Evolutionary conservation across 2,888 invertebrate species (phyloP).

Genomic region (Panzeria rudis): DNA sequence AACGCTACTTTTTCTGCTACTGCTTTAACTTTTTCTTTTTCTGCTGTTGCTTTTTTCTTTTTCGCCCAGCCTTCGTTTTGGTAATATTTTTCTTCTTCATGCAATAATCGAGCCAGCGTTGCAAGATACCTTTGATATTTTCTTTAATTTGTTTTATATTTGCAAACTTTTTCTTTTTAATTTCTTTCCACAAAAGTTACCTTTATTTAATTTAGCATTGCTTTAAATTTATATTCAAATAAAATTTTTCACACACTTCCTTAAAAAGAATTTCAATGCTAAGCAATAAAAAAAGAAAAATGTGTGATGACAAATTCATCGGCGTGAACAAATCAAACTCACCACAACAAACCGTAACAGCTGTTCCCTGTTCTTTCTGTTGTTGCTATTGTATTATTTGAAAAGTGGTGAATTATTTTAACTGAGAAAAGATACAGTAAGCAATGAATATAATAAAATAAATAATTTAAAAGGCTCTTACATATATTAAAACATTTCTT

Average conservation of each 20-base stretch:
- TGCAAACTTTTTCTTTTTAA: slow-evolving; percentile 5
- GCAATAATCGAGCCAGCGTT: slow-evolving; percentile 73
- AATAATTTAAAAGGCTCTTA: no score
- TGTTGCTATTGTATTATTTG: no score
- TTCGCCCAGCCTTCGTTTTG: slow-evolving; percentile 70
- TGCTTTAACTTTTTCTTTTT: slow-evolving; percentile 48
- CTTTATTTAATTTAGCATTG: slow-evolving; percentile 33
- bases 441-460: no score
- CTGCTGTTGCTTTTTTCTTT: slow-evolving; percentile 68
- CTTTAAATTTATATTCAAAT: slow-evolving; percentile 37
- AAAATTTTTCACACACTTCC: slow-evolving; percentile 49
- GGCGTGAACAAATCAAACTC: no score
- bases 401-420: no score
- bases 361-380: no score
- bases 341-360: no score
- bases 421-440: no score
- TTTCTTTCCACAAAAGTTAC: not conserved
- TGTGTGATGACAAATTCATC: slow-evolving; percentile 68
- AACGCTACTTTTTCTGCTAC: slow-evolving; percentile 50
- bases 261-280: slow-evolving; percentile 51
- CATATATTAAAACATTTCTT: no score
- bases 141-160: slow-evolving; percentile 27
- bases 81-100: slow-evolving; percentile 70
- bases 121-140: slow-evolving; percentile 70
- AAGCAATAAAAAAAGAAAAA: slow-evolving; percentile 45